Base-by-base conservation (phyloP, 1,140 invertebrate species). In the Probaryconus sp. region DNA sequence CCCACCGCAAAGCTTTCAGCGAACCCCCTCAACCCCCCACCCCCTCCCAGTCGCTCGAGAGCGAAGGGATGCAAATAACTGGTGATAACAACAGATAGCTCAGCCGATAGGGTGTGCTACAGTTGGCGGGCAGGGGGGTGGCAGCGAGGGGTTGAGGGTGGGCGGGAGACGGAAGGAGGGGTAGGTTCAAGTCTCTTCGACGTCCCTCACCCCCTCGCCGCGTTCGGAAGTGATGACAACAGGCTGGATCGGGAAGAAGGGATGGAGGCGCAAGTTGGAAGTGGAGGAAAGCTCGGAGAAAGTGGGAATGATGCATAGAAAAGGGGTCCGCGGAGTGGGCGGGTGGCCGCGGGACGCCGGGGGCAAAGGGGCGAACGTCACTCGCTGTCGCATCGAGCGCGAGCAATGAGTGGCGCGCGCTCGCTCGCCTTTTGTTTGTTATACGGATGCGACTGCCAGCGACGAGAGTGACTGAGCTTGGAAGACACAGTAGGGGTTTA, bases 11-110 rank as follows among this genome's bases (percentile, higher is more conserved):
- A 11, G 20, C 35, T 61, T 61, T 58, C 18, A 35, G 38, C 47
- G 21, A 20, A 16, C 38, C 21, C 37, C 45, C 24, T 10, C 33
- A 6, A n/a, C n/a, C 24, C 33, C 21, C 31, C 24, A 2, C 7
- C 9, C 20, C 11, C 35, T 33, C 26, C 37, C 30, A 67, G 72
- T 42, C 63, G 77, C 58, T 75, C 77, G 58, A 65, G n/a, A n/a
- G n/a, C 79, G 81, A 83, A 84, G 81, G 83, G 83, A 84, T 84
- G 83, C 83, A 84, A 85, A 85, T 85, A 85, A 85, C 83, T 82
- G 83, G 83, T 83, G 83, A 84, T 85, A 85, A 85, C 83, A 85
- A 83, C 83, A 84, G 84, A 85, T 83, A 83, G 83, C 82, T 83
- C 75, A 74, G 77, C 58, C 68, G 61, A 61, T 68, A 63, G 64